Evolutionary conservation across 2,888 invertebrate species (phyloP), one percentile per base, ranked within the genome.

Genomic region (Eristalis intricaria): DNA sequence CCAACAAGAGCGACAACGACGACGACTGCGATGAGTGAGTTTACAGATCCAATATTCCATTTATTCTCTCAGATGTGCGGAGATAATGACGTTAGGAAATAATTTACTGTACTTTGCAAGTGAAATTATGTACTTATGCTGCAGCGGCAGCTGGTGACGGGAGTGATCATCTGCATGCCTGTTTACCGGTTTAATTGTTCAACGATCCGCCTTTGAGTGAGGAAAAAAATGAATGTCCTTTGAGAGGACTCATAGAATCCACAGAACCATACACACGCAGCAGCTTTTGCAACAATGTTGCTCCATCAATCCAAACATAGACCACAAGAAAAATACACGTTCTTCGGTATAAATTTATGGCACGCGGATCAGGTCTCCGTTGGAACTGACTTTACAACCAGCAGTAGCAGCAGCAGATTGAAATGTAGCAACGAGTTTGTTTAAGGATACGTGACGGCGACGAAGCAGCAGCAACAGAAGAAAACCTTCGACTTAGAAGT

Each of bases 81-180:
- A 86, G 85, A 86, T 82, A 86, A 86, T 86, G 78, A 82, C 74
- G 85, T 81, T 74, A 82, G 78, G 65, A 82, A 78, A 82, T 82
- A 82, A 86, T 86, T 78, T 82, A 86, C 85, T 74, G 74, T 86
- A 70, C 69, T 78, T 82, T 82, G 73, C 77, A 77, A 77, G 85
- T 82, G 65, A 82, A 86, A 86, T 86, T 82, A 74, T 82, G 82
- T 82, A 74, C 82, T 82, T 85, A 61, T 35, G 38, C 13, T 35
- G 26, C 15, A 23, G 22, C 23, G 63, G 50, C 22, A 11, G 26
- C 26, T 26, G 26, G 3, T 26, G 26, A 26, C 26, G 26, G 26
- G 29, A 64, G 65, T 69, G 64, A 65, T 61, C 35, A 74, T 50
- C 56, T 66, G 38, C 22, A 26, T 26, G 74, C n/a, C 73, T 74